Conservation (phyloP, 2,113 vertebrate species). For the Nipponia nippon region DNA sequence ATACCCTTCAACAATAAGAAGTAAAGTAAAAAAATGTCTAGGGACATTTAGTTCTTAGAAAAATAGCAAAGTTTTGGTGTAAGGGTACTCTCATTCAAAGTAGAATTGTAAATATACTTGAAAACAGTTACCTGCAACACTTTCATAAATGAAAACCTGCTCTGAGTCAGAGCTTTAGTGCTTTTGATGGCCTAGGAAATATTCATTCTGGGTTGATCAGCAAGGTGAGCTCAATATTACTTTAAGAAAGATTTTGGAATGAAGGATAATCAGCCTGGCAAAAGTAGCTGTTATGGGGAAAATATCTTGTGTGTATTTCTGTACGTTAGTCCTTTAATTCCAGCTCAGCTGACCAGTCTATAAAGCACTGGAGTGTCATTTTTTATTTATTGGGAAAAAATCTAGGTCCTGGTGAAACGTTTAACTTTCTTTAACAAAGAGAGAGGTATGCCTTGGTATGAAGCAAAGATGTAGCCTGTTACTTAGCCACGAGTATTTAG, state of each 20-base stretch:
- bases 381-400: background rate
- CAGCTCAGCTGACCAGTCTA: background rate
- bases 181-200: background rate
- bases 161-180: background rate
- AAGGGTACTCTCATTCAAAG: background rate
- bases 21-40: background rate
- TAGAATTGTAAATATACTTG: background rate
- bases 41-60: background rate
- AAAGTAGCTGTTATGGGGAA: background rate
- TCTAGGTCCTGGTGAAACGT: background rate
- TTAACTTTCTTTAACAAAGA: constrained; percentile 29
- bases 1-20: background rate
- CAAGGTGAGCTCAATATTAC: background rate
- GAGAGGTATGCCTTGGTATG: background rate
- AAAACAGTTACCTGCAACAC: background rate
- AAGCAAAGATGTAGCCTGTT: background rate
- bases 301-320: background rate
- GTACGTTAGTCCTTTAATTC: background rate
- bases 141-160: background rate
- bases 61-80: background rate
- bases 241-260: background rate
- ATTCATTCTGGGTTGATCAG: background rate
- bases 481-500: background rate
- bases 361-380: background rate
- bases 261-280: background rate